Evolutionary conservation across 2,888 invertebrate genomes (phyloP).

Genomic region (Caenorhabditis afra): DNA sequence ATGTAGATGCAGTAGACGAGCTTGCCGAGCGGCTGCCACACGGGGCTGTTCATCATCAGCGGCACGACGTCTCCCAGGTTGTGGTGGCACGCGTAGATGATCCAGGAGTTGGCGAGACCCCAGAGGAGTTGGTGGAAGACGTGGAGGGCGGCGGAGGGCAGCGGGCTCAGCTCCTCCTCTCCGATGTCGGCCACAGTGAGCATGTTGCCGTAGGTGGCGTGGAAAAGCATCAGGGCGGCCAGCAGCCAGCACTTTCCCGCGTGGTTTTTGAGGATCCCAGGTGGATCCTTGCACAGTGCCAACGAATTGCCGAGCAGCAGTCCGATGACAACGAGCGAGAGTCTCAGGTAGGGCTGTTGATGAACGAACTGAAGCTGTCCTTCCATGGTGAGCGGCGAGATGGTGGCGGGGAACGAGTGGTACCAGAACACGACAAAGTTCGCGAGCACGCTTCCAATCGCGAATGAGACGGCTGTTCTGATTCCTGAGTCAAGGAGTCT

Average conservation of each 20-base stretch:
- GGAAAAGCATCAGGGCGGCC: background rate
- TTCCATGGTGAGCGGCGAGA: background rate
- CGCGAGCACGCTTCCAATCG: no score
- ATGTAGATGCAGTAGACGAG: constrained; percentile 95
- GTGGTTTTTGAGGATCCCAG: background rate
- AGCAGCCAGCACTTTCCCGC: constrained; percentile 6
- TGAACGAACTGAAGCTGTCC: constrained; percentile 2
- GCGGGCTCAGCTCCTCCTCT: constrained; percentile 7
- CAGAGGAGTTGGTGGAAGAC: constrained; percentile 79
- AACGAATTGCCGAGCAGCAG: constrained; percentile 79
- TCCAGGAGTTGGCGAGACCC: constrained; percentile 81
- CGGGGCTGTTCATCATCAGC: constrained; percentile 61
- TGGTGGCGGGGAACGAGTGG: background rate
- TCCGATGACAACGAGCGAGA: constrained; percentile 80
- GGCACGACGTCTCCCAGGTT: constrained; percentile 81
- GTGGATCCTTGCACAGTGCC: background rate
- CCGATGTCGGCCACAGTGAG: constrained; percentile 11
- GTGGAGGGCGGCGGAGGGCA: constrained; percentile 36
- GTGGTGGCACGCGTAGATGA: constrained; percentile 81
- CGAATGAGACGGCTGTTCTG: no score
- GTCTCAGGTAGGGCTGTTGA: constrained; percentile 6
- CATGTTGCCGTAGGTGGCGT: constrained; percentile 25
- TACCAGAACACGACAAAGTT: no score
- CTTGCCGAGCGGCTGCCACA: constrained; percentile 88
- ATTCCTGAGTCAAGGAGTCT: no score